Evolutionary conservation across 2,113 vertebrate species (phyloP).

Genomic region (Indicator indicator): DNA sequence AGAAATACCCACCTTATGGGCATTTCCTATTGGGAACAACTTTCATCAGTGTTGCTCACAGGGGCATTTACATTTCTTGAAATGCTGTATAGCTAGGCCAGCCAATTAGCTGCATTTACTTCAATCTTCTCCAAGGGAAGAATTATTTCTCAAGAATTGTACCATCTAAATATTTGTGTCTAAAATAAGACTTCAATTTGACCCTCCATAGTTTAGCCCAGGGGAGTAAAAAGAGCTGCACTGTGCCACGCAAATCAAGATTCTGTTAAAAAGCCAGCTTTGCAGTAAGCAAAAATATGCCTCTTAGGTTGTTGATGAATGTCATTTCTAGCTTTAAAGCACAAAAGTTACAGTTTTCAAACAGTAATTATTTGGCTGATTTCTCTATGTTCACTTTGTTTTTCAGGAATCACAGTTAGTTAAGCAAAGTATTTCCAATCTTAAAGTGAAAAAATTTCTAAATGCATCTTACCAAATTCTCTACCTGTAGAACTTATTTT

Average conservation of each 20-base stretch:
- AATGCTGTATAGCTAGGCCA: not conserved
- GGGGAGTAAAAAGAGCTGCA: not conserved
- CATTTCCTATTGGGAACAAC: not conserved
- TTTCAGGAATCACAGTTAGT: not conserved
- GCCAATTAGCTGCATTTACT: not conserved
- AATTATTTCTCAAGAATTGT: not conserved
- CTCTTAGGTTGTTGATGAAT: not conserved
- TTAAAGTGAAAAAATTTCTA: not conserved
- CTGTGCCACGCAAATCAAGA: accelerated
- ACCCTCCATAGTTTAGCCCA: not conserved
- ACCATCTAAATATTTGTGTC: not conserved
- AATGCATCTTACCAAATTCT: not conserved
- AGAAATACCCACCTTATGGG: not conserved
- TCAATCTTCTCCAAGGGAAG: not conserved
- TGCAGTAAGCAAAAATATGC: not conserved
- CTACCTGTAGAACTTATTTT: not conserved
- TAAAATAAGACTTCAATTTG: not conserved
- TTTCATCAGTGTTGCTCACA: not conserved
- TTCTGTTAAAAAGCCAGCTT: not conserved
- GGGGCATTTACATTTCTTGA: not conserved
- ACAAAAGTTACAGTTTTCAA: not conserved
- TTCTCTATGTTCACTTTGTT: not conserved
- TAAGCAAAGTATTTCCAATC: not conserved
- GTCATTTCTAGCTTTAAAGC: not conserved
- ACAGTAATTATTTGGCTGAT: not conserved